Evolutionary conservation across 1,140 invertebrate species (phyloP), one percentile per base, ranked within the genome.

Genomic region (Dreissena polymorpha): DNA sequence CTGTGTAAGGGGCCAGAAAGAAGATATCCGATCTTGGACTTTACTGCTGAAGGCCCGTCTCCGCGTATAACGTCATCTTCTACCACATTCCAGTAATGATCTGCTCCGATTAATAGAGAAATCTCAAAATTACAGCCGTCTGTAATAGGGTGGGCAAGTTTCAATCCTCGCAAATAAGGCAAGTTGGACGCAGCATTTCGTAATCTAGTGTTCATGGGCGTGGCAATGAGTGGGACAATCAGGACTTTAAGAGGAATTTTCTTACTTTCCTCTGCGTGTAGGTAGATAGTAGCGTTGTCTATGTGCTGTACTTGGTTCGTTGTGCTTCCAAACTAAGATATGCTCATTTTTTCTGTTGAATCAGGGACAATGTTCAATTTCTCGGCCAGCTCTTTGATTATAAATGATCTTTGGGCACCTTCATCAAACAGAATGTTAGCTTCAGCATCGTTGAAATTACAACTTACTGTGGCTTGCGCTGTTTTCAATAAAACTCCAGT

Each of bases 361-460:
- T 14, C 67, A 21, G 23, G 25, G 27, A 21, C 10, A 12, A 78
- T 25, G n/a, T 73, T n/a, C 10, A 80, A 53, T 57, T 69, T 29
- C n/a, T 29, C 12, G 8, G 69, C 71, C 72, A 74, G 29, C 21
- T 82, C 29, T 27, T 75, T 51, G 39, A 69, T 82, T 8, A 82
- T 73, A 69, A 74, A 85, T 21, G 83, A 81, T n/a, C 67, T 23
- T 39, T 73, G 65, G 5, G 57, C 16, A 39, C 71, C 64, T 68
- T 83, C 80, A 75, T 83, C 80, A 65, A 83, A 75, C 12, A 83
- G 23, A 64, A 83, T 49, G 39, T 72, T 82, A 14, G 68, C 70
- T 18, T 53, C 10, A 49, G 16, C 29, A 18, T 25, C n/a, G 12
- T 8, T 21, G 18, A 18, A 18, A 21, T 29, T n/a, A n/a, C n/a